Evolutionary conservation across 2,888 invertebrate genomes (phyloP).

Genomic region (Liodrosophila aerea): DNA sequence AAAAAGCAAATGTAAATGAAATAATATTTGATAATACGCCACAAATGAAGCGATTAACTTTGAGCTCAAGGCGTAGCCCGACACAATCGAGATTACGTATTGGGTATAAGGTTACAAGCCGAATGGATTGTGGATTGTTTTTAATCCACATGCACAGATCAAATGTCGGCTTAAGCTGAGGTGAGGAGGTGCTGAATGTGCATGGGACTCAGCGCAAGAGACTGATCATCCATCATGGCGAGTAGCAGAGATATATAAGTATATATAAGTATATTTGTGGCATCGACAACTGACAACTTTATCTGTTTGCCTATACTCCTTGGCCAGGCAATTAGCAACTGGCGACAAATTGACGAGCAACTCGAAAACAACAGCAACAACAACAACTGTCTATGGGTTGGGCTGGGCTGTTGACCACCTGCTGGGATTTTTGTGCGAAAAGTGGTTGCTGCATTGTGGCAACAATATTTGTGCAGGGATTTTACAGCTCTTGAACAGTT

Average conservation of each 20-base stretch:
- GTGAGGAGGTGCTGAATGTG: too few relatives aligned
- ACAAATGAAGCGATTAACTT: slow-evolving; percentile 22
- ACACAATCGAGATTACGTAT: too few relatives aligned
- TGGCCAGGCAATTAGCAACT: slow-evolving; percentile 66
- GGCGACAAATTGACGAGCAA: slow-evolving; percentile 70
- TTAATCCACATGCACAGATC: slow-evolving; percentile 32
- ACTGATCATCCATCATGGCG: slow-evolving; percentile 59
- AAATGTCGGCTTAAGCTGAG: slow-evolving; percentile 36
- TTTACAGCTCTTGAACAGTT: not conserved
- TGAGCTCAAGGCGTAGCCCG: not conserved
- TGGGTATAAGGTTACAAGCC: slow-evolving; percentile 10
- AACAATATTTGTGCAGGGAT: slow-evolving; percentile 66
- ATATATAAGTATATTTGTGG: too few relatives aligned
- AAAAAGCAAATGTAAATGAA: too few relatives aligned
- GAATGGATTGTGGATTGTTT: slow-evolving; percentile 5
- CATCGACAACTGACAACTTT: slow-evolving; percentile 7
- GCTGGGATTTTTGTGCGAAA: slow-evolving; percentile 70
- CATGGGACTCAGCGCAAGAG: too few relatives aligned
- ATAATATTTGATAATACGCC: slow-evolving; percentile 8
- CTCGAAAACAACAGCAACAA: slow-evolving; percentile 8
- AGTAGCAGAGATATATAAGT: slow-evolving; percentile 36
- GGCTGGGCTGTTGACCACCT: slow-evolving; percentile 72
- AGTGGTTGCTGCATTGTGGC: slow-evolving; percentile 59
- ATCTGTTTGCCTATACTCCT: slow-evolving; percentile 25
- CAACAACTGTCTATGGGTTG: too few relatives aligned